Evolutionary conservation across 2,888 invertebrate species (phyloP), one percentile per base, ranked within the genome.

Genomic region (Serripes groenlandicus): DNA sequence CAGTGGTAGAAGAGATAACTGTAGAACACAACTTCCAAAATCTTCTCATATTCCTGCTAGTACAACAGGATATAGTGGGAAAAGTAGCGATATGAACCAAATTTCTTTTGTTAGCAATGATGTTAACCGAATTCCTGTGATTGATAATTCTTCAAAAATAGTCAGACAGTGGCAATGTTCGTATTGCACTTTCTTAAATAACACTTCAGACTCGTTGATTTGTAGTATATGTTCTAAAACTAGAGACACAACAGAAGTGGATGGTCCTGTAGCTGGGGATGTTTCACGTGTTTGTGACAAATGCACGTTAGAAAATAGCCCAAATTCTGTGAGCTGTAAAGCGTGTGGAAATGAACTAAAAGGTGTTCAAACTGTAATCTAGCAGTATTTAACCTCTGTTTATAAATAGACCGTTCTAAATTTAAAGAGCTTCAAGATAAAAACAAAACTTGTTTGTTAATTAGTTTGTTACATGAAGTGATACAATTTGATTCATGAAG

Each of bases 211-310:
- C 1, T 26, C 32, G 35, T n/a, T n/a, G n/a, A 68, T 79, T 2
- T 90, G 90, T 82, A 80, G 60, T 28, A 83, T 86, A 60, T 90
- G 90, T 84, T 77, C 75, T 56, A 88, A 81, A 30, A 81, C 83
- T 52, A 74, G 81, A n/a, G 79, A 78, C 28, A n/a, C 49, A 21
- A 66, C 68, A 3, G 85, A 87, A 42, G 70, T 79, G 30, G 87
- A 87, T 42, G 72, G 76, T 18, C 84, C 84, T 0, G 75, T 78
- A 3, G 75, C 56, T 0, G 87, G 88, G 4, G 58, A 76, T 32
- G 75, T 72, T 1, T 78, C 72, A 5, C 78, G 78, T 54, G 75
- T 87, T 1, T 89, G 89, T 69, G 73, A 52, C 28, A 68, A 84
- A 26, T 89, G 89, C 73, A 89, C 89, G 1, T 77, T 87, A 28